Base-by-base conservation (phyloP, 2,888 invertebrate genomes). In the Lydus trimaculatus region DNA sequence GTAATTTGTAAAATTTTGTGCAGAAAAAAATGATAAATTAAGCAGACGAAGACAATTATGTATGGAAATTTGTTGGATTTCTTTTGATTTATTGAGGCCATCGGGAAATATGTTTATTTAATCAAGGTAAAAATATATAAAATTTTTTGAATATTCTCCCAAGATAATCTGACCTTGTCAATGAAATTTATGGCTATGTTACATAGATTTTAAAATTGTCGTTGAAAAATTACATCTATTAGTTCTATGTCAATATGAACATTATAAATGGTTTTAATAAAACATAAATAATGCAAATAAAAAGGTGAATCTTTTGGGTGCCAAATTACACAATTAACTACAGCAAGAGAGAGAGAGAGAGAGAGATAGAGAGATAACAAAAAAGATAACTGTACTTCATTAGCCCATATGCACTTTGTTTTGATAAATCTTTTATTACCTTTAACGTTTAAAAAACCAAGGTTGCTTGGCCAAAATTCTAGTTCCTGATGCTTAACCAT, bases 11-110 rank as follows among this genome's bases (percentile, higher is more conserved):
- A 60, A 52, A 43, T 67, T 67, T 63, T 56, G 7, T 25, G 25
- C 58, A 67, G 36, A 67, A 67, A 66, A 66, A 63, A 11, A 64
- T 58, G 28, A 31, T 56, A 33, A n/a, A 58, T 56, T 58, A 8
- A 36, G 17, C 7, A 58, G 31, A 39, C 17, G 23, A 65, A 70
- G 65, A 61, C 58, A 72, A 68, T 70, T 72, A 66, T 64, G 64
- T 72, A 70, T 72, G 72, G 72, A 72, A 70, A 72, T 72, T 65
- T 36, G 64, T 58, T 31, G 64, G 63, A 11, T 25, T 23, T 52
- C 25, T 66, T 67, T 72, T 72, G 72, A 72, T 72, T 72, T 72
- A 72, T 72, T 69, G 63, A 72, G 72, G 72, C 68, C 72, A 64
- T 52, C 65, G 56, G 65, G 70, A 70, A 72, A 72, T 69, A 72